Conservation (phyloP, 2,888 invertebrate genomes). For the Caenorhabditis sp. region DNA sequence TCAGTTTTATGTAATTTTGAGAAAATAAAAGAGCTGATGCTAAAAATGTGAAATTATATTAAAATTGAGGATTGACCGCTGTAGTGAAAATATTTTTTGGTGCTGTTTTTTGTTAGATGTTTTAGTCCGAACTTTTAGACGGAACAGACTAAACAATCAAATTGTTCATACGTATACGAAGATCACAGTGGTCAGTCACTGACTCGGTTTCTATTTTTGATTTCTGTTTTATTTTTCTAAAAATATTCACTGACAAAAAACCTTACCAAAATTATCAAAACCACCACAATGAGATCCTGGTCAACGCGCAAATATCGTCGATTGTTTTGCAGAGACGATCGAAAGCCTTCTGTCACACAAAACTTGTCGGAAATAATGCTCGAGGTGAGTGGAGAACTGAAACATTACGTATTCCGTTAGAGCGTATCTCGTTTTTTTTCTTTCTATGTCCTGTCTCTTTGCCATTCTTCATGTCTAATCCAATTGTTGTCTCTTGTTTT, state of each 20-base stretch:
- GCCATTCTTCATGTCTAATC: slow-evolving; percentile 20
- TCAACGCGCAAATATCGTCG: slow-evolving; percentile 34
- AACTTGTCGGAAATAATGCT: slow-evolving; percentile 82
- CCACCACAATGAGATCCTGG: slow-evolving; percentile 30
- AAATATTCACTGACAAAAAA: slow-evolving; percentile 11
- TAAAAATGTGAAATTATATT: background rate
- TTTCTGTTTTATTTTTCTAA: background rate
- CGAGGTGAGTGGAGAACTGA: slow-evolving; percentile 71
- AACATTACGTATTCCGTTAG: slow-evolving; percentile 38
- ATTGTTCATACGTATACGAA: background rate
- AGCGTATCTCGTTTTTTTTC: slow-evolving; percentile 20
- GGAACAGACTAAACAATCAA: background rate
- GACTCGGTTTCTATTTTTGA: background rate
- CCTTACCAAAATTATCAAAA: background rate
- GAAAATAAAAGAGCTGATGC: background rate
- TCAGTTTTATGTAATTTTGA: background rate
- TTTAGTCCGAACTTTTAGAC: slow-evolving; percentile 7
- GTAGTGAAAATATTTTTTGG: too few relatives aligned
- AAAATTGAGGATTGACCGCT: slow-evolving; percentile 3
- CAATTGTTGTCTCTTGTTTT: slow-evolving; percentile 24
- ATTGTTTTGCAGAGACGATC: slow-evolving; percentile 74
- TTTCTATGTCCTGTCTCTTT: too few relatives aligned
- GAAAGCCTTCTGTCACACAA: slow-evolving; percentile 82
- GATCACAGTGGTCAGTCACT: slow-evolving; percentile 42
- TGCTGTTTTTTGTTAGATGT: slow-evolving; percentile 36